A percentile compares a stretch with the other conserved stretches of the same genome.
phyloP scores from a whole-genome alignment of 35 echinoderm and acorn worm species.

The Hemicentrotus pulcherrimus region DNA sequence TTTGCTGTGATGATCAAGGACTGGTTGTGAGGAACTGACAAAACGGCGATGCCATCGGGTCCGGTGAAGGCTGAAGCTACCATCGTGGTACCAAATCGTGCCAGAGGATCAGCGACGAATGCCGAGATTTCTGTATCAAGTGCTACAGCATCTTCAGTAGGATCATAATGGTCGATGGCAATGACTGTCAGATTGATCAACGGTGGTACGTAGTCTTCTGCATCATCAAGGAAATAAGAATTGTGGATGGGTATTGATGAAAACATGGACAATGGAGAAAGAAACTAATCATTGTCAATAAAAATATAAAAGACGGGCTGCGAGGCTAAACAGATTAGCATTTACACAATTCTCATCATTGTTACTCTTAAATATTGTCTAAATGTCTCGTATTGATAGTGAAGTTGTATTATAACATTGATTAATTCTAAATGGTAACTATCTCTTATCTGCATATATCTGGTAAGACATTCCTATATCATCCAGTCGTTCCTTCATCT shows the following conservation, averaged over 20 bases:
- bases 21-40: slow-evolving; percentile 63
- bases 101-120: slow-evolving; percentile 15
- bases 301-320: not conserved
- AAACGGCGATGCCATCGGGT: slow-evolving; percentile 43
- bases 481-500: too few relatives aligned
- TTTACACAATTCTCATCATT: too few relatives aligned
- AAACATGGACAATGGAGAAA: not conserved
- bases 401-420: too few relatives aligned
- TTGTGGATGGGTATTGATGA: not conserved
- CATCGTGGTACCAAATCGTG: slow-evolving; percentile 24
- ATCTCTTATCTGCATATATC: too few relatives aligned
- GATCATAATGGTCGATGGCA: not conserved
- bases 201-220: slow-evolving; percentile 32
- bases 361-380: too few relatives aligned
- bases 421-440: too few relatives aligned
- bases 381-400: too few relatives aligned
- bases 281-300: not conserved
- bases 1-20: slow-evolving; percentile 56
- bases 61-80: slow-evolving; percentile 33
- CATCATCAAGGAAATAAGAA: not conserved
- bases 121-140: not conserved
- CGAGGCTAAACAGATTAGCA: not conserved
- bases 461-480: too few relatives aligned
- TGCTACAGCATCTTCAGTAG: not conserved
- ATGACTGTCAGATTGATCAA: slow-evolving; percentile 69